Base-by-base conservation (phyloP, 2,797 vertebrate genomes). In the Loriculus beryllinus region DNA sequence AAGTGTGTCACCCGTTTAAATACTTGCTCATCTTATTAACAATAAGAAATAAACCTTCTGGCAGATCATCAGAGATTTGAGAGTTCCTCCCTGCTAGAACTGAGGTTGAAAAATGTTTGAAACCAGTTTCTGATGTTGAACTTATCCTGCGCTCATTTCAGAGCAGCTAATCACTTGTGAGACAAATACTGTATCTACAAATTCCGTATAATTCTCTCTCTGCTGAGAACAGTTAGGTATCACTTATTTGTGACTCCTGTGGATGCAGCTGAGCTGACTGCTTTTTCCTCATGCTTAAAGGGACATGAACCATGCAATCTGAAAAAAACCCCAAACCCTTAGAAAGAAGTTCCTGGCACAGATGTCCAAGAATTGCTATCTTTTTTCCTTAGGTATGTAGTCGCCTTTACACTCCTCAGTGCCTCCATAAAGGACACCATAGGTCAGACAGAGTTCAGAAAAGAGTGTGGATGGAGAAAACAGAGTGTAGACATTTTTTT, bases 311-410 rank as follows among this genome's bases (percentile, higher is more conserved):
- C 19, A 3, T 28, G 13, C 31, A n/a, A 21, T 45, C 35, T 69
- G 63, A 54, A 57, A 72, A 60, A 60, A 28, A 56, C 22, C 9
- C 8, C 37, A 39, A 39, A 21, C 1, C 25, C 40, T 33, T 8
- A 20, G 84, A 67, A 93, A 78, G 54, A 16, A 52, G 22, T 16
- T 86, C 9, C 35, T 54, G 47, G 47, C 26, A 26, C 3, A 56
- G 14, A 6, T 49, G 29, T 69, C 12, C 17, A 19, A n/a, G 28
- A 25, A 33, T 12, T 2, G 0, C 35, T 14, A 1, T 45, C 47
- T 52, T 15, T 39, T 85, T 69, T 88, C 20, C 56, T 54, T 31
- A 31, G 49, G 47, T 23, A 23, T 14, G 4, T 4, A 15, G 39
- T 21, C 26, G 10, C 35, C 63, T 47, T 54, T 26, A 14, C 18